These are phyloP conservation scores for Chloebia gouldiae DNA, from an alignment of 2,113 vertebrate species.

Conservation along the genomic window DNA sequence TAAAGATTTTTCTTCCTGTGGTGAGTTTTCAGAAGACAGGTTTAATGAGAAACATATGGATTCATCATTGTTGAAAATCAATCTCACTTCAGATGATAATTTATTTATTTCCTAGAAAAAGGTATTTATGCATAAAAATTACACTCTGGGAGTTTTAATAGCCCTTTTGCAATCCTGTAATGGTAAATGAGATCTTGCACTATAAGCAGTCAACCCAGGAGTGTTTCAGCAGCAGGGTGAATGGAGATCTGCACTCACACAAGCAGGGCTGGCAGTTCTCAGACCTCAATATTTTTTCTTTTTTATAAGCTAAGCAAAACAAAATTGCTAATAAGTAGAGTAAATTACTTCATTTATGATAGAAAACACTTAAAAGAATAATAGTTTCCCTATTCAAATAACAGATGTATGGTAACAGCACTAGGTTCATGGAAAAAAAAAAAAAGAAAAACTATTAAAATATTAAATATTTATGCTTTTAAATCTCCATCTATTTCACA, in stretches of 20 bases:
- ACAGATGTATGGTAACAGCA: neutral
- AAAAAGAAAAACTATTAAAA: constrained; percentile 19
- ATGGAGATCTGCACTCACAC: neutral
- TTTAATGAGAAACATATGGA: neutral
- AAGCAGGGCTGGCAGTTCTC: neutral
- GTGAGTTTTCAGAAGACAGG: neutral
- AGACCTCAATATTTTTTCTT: neutral
- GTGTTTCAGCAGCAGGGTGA: neutral
- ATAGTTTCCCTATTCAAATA: neutral
- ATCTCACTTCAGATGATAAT: neutral
- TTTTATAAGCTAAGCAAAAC: neutral
- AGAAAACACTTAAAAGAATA: neutral
- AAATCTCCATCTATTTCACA: constrained; percentile 10
- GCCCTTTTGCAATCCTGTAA: neutral
- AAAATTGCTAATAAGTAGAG: neutral
- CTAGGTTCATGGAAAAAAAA: neutral
- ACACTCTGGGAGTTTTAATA: neutral
- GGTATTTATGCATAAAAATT: neutral
- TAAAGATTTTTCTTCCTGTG: neutral
- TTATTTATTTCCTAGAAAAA: constrained; percentile 3
- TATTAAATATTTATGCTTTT: constrained; percentile 44
- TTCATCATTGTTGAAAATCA: neutral
- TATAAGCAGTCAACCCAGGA: neutral
- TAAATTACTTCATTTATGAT: neutral
- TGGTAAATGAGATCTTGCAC: neutral